Percentiles rank a stretch among this genome's conserved stretches.
Conservation (phyloP, 2,113 vertebrate species). For the Rhea americana region DNA sequence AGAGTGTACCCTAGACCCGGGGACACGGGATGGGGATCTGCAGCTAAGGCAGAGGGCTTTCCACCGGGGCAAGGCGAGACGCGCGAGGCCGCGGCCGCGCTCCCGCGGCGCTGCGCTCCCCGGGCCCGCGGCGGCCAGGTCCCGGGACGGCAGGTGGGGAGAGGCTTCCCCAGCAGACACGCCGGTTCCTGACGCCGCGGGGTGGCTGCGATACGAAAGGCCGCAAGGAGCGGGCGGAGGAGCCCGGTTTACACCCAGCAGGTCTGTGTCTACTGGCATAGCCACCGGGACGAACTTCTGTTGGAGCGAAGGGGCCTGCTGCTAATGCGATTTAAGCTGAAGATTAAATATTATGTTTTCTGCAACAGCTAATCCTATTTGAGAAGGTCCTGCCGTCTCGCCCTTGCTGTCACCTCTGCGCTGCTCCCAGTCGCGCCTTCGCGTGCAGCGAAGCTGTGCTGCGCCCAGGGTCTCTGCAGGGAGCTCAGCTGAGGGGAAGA, state of each 20-base stretch:
- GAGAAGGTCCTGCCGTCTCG: neutral
- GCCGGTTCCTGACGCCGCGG: neutral
- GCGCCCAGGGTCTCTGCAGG: neutral
- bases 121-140: fast-evolving
- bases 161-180: neutral
- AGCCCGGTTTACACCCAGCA: neutral
- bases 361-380: neutral
- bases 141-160: neutral
- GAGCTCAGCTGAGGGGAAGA: neutral
- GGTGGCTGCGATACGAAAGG: neutral
- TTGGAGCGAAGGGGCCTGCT: neutral
- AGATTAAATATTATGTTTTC: neutral
- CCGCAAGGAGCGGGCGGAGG: neutral
- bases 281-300: neutral
- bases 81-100: neutral
- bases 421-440: neutral
- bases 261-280: neutral
- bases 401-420: neutral
- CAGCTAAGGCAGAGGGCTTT: conserved; percentile 23
- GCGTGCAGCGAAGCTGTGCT: neutral
- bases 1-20: neutral
- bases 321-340: neutral
- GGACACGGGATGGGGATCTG: conserved; percentile 28
- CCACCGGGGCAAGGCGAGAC: conserved; percentile 31
- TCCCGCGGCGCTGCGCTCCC: neutral